Conservation (phyloP, 1,140 invertebrate genomes). For the Aleiodes sp. region DNA sequence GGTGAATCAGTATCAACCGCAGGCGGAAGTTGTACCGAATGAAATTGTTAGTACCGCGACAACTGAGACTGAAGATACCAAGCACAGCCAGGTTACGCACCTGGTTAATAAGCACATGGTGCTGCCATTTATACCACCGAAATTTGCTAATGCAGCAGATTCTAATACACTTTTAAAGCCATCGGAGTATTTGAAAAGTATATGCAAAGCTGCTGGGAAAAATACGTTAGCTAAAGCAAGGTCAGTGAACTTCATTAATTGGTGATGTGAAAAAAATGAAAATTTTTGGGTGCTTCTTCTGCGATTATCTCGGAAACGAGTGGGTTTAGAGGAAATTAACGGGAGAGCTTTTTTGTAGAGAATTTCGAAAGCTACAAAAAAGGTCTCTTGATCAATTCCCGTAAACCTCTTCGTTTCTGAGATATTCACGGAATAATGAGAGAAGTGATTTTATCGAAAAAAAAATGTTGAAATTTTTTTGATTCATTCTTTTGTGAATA, state of each 20-base stretch:
- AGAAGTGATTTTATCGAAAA: too few relatives aligned
- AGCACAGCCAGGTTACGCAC: slow-evolving; percentile 62
- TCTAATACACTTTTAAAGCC: slow-evolving; percentile 88
- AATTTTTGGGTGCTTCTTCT: slow-evolving; percentile 14
- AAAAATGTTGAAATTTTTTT: slow-evolving; percentile 21
- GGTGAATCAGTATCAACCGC: slow-evolving; percentile 55
- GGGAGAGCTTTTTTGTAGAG: too few relatives aligned
- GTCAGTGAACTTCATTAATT: slow-evolving; percentile 41
- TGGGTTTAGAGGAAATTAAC: too few relatives aligned
- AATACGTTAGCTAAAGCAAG: slow-evolving; percentile 61
- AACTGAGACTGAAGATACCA: slow-evolving; percentile 57
- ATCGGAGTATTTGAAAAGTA: slow-evolving; percentile 88
- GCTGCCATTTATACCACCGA: slow-evolving; percentile 87
- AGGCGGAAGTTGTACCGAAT: slow-evolving; percentile 34
- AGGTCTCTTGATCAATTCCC: too few relatives aligned
- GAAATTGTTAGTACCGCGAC: slow-evolving; percentile 49
- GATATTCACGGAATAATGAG: too few relatives aligned
- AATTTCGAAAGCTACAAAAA: too few relatives aligned
- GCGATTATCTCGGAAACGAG: too few relatives aligned
- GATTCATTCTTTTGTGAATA: background rate
- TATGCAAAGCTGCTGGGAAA: slow-evolving; percentile 68
- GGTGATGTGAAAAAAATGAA: background rate
- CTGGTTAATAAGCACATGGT: slow-evolving; percentile 84
- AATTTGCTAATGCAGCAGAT: slow-evolving; percentile 77
- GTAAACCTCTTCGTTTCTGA: too few relatives aligned